Evolutionary conservation across 2,888 invertebrate species (phyloP).

Genomic region (Caenorhabditis afra): DNA sequence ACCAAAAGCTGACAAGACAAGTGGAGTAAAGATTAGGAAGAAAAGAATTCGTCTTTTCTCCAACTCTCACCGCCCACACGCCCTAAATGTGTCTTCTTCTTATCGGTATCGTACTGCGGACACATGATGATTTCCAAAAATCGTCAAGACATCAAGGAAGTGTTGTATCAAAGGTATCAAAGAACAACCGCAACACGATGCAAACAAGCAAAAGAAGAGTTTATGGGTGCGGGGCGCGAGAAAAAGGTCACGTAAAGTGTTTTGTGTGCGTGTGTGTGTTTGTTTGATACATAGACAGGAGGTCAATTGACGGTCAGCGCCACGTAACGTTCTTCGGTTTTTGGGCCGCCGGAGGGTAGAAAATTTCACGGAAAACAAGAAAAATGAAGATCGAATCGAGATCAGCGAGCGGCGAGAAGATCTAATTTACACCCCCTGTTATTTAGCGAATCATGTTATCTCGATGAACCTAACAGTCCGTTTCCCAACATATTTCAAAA

Average conservation of each 20-base stretch:
- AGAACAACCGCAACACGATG: slow-evolving; percentile 8
- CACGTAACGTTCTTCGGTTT: background rate
- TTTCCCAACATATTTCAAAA: background rate
- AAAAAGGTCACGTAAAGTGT: slow-evolving; percentile 17
- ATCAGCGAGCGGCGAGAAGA: too few species aligned
- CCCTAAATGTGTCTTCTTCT: background rate
- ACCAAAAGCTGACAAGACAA: slow-evolving; percentile 11
- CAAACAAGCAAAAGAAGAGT: background rate
- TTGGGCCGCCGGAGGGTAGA: background rate
- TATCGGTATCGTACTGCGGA: too few species aligned
- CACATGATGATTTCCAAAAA: slow-evolving; percentile 15
- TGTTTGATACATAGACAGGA: background rate
- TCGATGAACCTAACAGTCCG: background rate
- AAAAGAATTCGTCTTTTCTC: background rate
- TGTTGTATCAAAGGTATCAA: slow-evolving; percentile 21
- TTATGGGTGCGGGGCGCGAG: background rate
- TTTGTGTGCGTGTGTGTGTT: slow-evolving; percentile 12
- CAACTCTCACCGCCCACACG: background rate
- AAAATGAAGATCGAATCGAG: too few species aligned
- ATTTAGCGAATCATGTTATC: slow-evolving; percentile 10
- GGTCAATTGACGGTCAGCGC: slow-evolving; percentile 1
- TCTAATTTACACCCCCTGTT: background rate
- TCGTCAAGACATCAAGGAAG: slow-evolving; percentile 1
- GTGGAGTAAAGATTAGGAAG: slow-evolving; percentile 17
- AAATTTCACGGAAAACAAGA: too few species aligned